Percentiles rank a stretch among this genome's conserved stretches.
These are phyloP conservation scores for Rotaria sp. DNA, from an alignment of 2,888 invertebrate genomes.

Conservation along the genomic window DNA sequence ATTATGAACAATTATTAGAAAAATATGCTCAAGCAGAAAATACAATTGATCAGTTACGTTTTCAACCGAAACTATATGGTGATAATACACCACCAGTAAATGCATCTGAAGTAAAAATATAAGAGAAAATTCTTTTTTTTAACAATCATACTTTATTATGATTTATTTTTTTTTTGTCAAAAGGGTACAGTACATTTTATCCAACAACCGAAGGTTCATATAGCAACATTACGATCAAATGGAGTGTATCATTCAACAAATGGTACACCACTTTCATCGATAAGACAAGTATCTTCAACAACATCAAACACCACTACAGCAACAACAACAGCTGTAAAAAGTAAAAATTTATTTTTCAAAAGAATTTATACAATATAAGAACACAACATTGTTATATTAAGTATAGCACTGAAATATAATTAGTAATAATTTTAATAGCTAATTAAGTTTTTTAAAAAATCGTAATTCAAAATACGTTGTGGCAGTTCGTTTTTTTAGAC, in stretches of 20 bases:
- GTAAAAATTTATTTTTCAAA: neutral
- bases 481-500: too few species aligned
- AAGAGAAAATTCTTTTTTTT: neutral
- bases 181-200: neutral
- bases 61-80: slow-evolving; percentile 17
- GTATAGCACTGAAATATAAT: too few species aligned
- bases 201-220: neutral
- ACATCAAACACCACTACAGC: neutral
- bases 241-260: neutral
- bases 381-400: too few species aligned
- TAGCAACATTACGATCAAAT: neutral
- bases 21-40: slow-evolving; percentile 41
- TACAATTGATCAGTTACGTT: slow-evolving; percentile 37
- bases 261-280: neutral
- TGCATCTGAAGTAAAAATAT: neutral
- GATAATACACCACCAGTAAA: slow-evolving; percentile 27
- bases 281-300: neutral
- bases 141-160: neutral
- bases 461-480: too few species aligned
- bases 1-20: slow-evolving; percentile 35
- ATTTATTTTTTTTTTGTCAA: neutral
- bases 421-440: too few species aligned
- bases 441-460: too few species aligned
- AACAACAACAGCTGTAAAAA: neutral
- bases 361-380: too few species aligned